Percentiles rank a stretch among this genome's conserved stretches.
Conservation (phyloP, 1,140 invertebrate genomes). For the Drosophila watanabei region DNA sequence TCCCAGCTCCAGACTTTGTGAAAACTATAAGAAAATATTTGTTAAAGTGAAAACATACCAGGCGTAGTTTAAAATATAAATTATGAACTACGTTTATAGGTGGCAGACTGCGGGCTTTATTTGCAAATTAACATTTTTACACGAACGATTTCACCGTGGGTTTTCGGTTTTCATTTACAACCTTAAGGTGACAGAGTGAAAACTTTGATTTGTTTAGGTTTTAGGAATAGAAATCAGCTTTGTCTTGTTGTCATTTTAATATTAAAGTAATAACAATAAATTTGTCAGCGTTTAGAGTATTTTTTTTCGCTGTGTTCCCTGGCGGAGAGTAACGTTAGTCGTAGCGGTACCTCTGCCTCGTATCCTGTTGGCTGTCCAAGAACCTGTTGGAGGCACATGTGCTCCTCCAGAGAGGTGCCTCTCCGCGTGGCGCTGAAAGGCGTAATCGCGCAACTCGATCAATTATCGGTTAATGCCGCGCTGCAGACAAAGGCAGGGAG, state of each 20-base stretch:
- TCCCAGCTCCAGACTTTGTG: neutral
- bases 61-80: conserved; percentile 10
- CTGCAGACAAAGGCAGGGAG: neutral
- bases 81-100: conserved; percentile 16
- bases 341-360: conserved; percentile 31
- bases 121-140: conserved; percentile 30
- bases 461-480: conserved; percentile 23
- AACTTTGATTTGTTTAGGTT: conserved; percentile 4
- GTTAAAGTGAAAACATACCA: conserved; percentile 1
- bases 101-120: conserved; percentile 15
- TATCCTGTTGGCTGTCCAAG: conserved; percentile 25
- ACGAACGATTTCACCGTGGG: conserved; percentile 2
- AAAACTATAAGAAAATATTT: neutral
- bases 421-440: conserved; percentile 14
- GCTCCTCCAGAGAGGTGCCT: neutral
- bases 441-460: conserved; percentile 26
- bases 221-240: conserved; percentile 1
- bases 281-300: neutral
- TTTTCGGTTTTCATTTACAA: conserved; percentile 1
- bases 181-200: conserved; percentile 15
- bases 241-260: neutral
- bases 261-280: neutral
- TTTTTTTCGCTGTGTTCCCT: conserved; percentile 4
- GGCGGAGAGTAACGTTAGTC: conserved; percentile 1
- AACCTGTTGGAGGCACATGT: conserved; percentile 31